Percentiles rank a stretch among this genome's conserved stretches.
These are phyloP conservation scores for Drosophila navojoa DNA, from an alignment of 1,140 invertebrate species.

Conservation along the genomic window DNA sequence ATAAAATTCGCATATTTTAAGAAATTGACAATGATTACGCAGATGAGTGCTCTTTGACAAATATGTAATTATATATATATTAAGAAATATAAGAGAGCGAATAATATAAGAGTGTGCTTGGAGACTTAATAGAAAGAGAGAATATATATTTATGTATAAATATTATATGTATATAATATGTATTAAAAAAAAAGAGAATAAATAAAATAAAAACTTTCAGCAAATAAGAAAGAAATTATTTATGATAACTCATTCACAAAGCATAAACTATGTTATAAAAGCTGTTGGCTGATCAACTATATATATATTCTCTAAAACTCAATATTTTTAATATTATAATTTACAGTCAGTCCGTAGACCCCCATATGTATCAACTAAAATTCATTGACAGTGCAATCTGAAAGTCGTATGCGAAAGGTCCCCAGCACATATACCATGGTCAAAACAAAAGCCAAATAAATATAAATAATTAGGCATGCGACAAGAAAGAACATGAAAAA, in stretches of 20 bases:
- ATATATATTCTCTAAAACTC: no score
- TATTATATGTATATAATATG: no score
- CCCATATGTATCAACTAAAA: background rate
- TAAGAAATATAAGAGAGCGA: background rate
- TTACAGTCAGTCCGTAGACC: background rate
- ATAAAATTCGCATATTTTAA: conserved; percentile 1
- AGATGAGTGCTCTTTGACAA: conserved; percentile 1
- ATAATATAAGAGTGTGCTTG: background rate
- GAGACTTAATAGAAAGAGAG: no score
- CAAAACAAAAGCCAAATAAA: conserved; percentile 43
- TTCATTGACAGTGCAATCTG: background rate
- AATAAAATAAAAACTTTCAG: no score
- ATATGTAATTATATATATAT: background rate
- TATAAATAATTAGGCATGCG: conserved; percentile 22
- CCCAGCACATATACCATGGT: conserved; percentile 12
- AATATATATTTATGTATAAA: no score
- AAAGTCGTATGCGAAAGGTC: conserved; percentile 1
- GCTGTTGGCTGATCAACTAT: no score
- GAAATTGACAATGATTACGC: conserved; percentile 15
- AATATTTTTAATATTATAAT: background rate
- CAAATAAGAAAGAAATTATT: no score
- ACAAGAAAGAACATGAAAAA: conserved; percentile 8
- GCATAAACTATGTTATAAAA: no score
- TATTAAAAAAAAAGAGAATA: no score
- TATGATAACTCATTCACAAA: no score